Conservation (phyloP, 2,888 invertebrate genomes). For the Thyatira batis region DNA sequence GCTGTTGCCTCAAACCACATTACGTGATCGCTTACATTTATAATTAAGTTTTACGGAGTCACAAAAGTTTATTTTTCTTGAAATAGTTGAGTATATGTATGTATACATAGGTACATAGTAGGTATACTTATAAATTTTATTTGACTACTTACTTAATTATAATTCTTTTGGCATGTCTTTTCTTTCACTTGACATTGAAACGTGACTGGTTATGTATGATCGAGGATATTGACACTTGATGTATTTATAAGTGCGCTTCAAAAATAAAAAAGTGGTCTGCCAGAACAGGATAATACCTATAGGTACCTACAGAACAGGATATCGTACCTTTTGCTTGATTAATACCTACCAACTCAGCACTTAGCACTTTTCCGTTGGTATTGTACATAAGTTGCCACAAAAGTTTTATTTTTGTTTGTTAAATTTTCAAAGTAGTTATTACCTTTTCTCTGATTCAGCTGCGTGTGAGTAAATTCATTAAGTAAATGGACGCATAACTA, state of each 20-base stretch:
- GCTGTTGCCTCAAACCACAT: background rate
- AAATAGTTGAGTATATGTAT: conserved; percentile 27
- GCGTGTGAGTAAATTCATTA: background rate
- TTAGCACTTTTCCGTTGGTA: background rate
- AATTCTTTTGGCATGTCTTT: conserved; percentile 54
- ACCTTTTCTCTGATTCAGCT: background rate
- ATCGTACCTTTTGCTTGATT: background rate
- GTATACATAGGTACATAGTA: too few species aligned
- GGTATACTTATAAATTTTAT: too few species aligned
- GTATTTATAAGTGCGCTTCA: conserved; percentile 23
- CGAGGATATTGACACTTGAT: conserved; percentile 62
- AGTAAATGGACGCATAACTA: background rate
- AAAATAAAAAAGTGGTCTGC: background rate
- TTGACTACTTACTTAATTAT: conserved; percentile 39
- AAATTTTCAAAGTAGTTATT: background rate
- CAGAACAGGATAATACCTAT: background rate
- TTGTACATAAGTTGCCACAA: too few species aligned
- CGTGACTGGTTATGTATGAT: conserved; percentile 53
- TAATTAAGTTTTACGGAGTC: background rate
- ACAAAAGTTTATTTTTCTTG: conserved; percentile 10
- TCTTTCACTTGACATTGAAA: conserved; percentile 79
- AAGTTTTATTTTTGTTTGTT: too few species aligned
- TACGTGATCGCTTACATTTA: background rate
- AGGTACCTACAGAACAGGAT: conserved; percentile 6
- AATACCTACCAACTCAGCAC: background rate